Evolutionary conservation across 2,888 invertebrate species (phyloP).

Genomic region (Plebejus melissa): DNA sequence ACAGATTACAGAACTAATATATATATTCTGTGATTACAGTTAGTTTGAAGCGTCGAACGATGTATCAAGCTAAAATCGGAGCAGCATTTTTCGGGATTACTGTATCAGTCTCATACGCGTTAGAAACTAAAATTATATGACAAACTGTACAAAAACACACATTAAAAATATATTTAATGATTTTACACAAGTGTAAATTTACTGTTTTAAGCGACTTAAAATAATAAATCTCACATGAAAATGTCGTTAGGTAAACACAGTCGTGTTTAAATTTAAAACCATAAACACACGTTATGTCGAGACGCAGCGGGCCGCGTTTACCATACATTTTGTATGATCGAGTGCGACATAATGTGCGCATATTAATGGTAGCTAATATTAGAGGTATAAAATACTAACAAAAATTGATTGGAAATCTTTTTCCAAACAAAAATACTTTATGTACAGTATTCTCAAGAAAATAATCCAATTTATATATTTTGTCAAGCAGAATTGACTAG

Average conservation of each 20-base stretch:
- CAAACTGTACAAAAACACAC: not conserved
- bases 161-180: not conserved
- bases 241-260: not conserved
- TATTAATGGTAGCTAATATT: not conserved
- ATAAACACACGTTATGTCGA: not conserved
- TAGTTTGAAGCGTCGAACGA: conserved; percentile 9
- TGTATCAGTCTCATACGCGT: conserved; percentile 65
- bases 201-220: conserved; percentile 12
- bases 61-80: conserved; percentile 5
- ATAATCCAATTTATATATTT: not conserved
- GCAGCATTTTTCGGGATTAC: conserved; percentile 36
- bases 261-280: not conserved
- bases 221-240: conserved; percentile 19
- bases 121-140: conserved; percentile 47
- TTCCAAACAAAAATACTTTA: not conserved
- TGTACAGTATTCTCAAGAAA: not conserved
- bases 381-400: not conserved
- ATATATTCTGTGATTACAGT: not conserved
- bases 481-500: conserved; percentile 24
- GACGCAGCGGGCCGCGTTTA: not conserved
- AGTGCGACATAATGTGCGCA: not conserved
- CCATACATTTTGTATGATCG: not conserved
- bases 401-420: not conserved
- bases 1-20: not conserved
- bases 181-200: conserved; percentile 3